Evolutionary conservation across 2,797 vertebrate genomes (phyloP).

Genomic region (Takifugu rubripes): DNA sequence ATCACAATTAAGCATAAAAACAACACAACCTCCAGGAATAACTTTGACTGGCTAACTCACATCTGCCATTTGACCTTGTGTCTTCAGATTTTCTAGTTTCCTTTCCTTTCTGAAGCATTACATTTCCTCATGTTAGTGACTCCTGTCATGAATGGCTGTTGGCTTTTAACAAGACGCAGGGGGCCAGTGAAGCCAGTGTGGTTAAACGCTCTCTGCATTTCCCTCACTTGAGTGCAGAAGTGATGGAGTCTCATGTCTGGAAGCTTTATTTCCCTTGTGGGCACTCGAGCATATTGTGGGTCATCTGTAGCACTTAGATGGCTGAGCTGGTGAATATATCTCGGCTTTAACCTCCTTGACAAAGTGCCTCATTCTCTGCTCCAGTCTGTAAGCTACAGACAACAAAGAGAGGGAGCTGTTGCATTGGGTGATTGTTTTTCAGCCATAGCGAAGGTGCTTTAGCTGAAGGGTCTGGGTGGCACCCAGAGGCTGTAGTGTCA

Average conservation of each 20-base stretch:
- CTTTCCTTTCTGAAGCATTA: constrained; percentile 63
- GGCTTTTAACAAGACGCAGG: constrained; percentile 69
- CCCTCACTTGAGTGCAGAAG: constrained; percentile 53
- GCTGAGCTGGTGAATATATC: constrained; percentile 65
- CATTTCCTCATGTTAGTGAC: constrained; percentile 70
- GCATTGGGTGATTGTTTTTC: constrained; percentile 29
- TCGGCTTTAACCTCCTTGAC: constrained; percentile 49
- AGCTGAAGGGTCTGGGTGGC: constrained; percentile 6
- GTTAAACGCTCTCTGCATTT: constrained; percentile 66
- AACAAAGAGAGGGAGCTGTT: constrained; percentile 35
- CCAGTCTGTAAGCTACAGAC: constrained; percentile 40
- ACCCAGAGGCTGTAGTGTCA: constrained; percentile 4
- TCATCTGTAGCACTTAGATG: constrained; percentile 75
- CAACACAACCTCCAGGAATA: not conserved
- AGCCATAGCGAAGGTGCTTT: constrained; percentile 18
- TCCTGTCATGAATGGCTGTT: constrained; percentile 71
- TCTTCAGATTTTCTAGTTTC: constrained; percentile 33
- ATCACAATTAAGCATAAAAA: no score
- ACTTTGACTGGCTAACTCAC: constrained; percentile 29
- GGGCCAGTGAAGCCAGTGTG: constrained; percentile 64
- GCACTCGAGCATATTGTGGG: constrained; percentile 71
- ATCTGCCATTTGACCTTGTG: constrained; percentile 37
- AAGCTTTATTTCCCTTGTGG: constrained; percentile 77
- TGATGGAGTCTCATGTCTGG: constrained; percentile 74
- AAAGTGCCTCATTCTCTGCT: constrained; percentile 43